phyloP scores from a whole-genome alignment of 2,797 vertebrate species.

The Malurus leucopterus region DNA sequence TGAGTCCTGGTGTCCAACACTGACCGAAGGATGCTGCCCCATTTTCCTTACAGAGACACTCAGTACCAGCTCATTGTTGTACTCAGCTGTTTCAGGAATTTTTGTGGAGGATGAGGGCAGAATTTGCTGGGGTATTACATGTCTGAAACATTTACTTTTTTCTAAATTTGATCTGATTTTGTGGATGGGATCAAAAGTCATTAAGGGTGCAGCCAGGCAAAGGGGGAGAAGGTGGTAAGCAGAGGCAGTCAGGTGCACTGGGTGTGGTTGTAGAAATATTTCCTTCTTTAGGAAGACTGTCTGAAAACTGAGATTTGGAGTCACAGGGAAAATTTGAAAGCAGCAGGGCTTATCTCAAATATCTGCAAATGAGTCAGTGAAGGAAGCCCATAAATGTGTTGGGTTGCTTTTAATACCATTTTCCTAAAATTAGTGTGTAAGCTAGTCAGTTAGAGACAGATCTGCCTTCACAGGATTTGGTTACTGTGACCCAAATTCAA shows the following conservation, averaged over 20 bases:
- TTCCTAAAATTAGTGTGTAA: neutral
- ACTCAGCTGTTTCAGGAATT: neutral
- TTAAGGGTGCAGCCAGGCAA: neutral
- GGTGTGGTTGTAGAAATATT: neutral
- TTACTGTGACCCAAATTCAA: neutral
- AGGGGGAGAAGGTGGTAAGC: neutral
- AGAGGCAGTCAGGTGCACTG: neutral
- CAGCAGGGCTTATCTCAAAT: neutral
- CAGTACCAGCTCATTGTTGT: neutral
- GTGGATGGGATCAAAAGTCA: neutral
- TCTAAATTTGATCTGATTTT: neutral
- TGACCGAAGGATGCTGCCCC: neutral
- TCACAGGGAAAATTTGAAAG: neutral
- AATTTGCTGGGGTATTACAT: neutral
- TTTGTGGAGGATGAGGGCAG: neutral
- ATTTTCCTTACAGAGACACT: accelerated
- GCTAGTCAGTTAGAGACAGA: neutral
- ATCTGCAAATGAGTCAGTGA: neutral
- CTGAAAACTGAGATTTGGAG: neutral
- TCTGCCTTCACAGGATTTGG: neutral
- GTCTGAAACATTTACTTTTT: neutral
- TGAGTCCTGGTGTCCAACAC: neutral
- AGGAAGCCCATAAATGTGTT: neutral
- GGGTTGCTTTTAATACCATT: neutral
- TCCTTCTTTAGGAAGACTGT: neutral